Conservation (phyloP, 2,797 vertebrate species). For the Salarias fasciatus region DNA sequence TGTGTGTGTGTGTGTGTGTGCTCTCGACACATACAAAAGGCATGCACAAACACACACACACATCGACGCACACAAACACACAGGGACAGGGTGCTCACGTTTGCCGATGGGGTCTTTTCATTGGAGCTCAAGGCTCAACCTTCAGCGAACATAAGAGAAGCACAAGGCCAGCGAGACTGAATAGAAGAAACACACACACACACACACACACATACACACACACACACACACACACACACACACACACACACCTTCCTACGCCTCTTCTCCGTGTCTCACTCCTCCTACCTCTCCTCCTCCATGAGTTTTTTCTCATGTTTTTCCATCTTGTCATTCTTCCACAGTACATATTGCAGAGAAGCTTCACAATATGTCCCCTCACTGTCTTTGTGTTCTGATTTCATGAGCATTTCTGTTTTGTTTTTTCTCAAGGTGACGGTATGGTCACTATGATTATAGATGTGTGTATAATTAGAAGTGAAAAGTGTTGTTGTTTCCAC, state of each 20-base stretch:
- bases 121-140: constrained; percentile 74
- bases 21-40: constrained; percentile 7
- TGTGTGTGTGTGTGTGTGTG: not conserved
- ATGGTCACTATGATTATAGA: no score
- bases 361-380: not conserved
- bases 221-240: constrained; percentile 16
- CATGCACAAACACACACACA: constrained; percentile 32
- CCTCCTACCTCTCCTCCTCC: constrained; percentile 6
- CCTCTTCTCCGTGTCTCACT: constrained; percentile 33
- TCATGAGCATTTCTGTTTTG: not conserved
- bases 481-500: no score
- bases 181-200: constrained; percentile 43
- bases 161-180: constrained; percentile 73
- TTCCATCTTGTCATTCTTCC: constrained; percentile 29
- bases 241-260: constrained; percentile 27
- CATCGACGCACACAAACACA: constrained; percentile 16
- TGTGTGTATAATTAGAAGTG: no score
- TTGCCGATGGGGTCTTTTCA: constrained; percentile 77
- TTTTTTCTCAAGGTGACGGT: not conserved
- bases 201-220: constrained; percentile 21
- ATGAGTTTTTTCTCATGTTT: constrained; percentile 28
- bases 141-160: constrained; percentile 79
- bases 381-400: not conserved
- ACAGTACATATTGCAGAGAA: constrained; percentile 10
- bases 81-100: constrained; percentile 60